Conservation (phyloP, 2,888 invertebrate species). For the Lamproptera curius region DNA sequence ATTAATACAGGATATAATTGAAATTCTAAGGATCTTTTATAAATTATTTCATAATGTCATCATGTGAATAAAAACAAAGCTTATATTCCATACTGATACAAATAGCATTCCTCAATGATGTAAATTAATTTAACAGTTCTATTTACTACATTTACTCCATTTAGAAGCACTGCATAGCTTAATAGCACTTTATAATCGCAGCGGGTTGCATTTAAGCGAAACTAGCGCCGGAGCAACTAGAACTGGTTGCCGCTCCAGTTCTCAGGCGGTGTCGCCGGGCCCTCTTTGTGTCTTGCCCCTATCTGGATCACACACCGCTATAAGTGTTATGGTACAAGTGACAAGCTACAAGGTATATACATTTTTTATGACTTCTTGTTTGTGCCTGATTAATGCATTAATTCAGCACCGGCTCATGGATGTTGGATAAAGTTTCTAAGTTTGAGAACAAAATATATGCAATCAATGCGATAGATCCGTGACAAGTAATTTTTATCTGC, state of each 20-base stretch:
- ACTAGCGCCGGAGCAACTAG: slow-evolving; percentile 14
- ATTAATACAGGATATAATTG: too few species aligned
- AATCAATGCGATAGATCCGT: too few species aligned
- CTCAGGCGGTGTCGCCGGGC: slow-evolving; percentile 52
- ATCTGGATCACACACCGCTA: slow-evolving; percentile 55
- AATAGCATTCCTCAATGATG: background rate
- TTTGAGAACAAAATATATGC: too few species aligned
- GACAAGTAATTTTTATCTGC: too few species aligned
- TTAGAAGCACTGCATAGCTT: too few species aligned
- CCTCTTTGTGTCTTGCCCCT: slow-evolving; percentile 53
- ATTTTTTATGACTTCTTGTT: too few species aligned
- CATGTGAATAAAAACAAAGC: background rate
- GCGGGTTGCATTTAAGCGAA: slow-evolving; percentile 3
- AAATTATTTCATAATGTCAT: background rate
- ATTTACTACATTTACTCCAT: background rate
- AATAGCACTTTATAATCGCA: background rate
- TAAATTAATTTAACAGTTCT: background rate
- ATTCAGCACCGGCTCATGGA: too few species aligned
- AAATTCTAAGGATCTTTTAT: background rate
- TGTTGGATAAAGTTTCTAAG: too few species aligned
- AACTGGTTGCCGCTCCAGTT: slow-evolving; percentile 59
- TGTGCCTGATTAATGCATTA: too few species aligned
- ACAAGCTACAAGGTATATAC: background rate
- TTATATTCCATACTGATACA: background rate
- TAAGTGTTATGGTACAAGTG: slow-evolving; percentile 28